phyloP scores from a whole-genome alignment of 2,888 invertebrate genomes.

The Dicranocentrus wangi region DNA sequence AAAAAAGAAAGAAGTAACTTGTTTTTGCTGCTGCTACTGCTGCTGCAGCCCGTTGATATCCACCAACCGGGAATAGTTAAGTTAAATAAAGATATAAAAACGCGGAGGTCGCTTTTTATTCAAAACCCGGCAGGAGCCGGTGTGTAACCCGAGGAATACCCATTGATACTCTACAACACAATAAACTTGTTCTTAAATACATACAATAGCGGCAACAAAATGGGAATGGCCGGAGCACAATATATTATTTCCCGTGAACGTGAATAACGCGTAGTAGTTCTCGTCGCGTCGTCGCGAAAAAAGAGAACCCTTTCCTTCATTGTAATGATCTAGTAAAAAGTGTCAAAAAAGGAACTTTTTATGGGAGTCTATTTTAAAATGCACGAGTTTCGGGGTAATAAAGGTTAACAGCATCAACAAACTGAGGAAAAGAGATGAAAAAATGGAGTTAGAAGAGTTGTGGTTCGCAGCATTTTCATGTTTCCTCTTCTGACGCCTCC shows the following conservation, averaged over 20 bases:
- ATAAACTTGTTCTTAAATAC: conserved; percentile 37
- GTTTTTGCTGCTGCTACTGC: background rate
- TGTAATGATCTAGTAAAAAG: conserved; percentile 50
- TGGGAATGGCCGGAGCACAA: conserved; percentile 47
- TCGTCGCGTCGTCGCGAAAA: conserved; percentile 6
- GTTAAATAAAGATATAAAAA: conserved; percentile 55
- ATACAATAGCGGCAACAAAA: conserved; percentile 26
- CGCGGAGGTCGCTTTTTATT: conserved; percentile 31
- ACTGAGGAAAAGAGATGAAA: background rate
- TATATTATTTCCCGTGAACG: conserved; percentile 41
- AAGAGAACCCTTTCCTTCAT: conserved; percentile 42
- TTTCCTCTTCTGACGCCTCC: background rate
- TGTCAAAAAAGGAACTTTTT: conserved; percentile 27
- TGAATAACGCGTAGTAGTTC: conserved; percentile 39
- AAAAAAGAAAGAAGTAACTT: conserved; percentile 18
- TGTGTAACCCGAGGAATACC: conserved; percentile 30
- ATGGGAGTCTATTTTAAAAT: conserved; percentile 51
- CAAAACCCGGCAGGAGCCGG: background rate
- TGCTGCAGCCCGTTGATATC: no score
- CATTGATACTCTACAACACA: conserved; percentile 41
- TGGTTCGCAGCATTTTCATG: background rate
- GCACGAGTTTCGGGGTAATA: conserved; percentile 21
- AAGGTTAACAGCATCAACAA: conserved; percentile 30
- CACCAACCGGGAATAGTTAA: background rate
- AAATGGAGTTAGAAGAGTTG: background rate